Evolutionary conservation across 2,888 invertebrate genomes (phyloP).

Genomic region (Ichneumon xanthorius): DNA sequence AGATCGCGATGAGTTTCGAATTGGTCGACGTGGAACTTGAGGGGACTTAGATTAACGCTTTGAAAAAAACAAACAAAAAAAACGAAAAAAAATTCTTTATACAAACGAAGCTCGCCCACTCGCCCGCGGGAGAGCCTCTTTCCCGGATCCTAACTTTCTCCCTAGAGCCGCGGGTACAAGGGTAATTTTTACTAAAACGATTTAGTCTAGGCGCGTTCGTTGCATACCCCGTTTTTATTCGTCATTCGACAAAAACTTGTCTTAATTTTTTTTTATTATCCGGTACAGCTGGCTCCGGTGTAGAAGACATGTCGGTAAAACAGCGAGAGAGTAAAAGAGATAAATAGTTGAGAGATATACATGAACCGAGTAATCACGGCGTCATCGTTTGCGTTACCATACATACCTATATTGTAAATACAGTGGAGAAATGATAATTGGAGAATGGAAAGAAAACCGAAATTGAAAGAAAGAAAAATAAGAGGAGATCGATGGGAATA

Average conservation of each 20-base stretch:
- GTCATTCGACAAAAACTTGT: constrained; percentile 49
- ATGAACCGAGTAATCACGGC: constrained; percentile 30
- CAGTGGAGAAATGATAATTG: constrained; percentile 40
- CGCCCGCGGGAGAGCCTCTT: constrained; percentile 3
- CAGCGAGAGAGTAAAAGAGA: constrained; percentile 27
- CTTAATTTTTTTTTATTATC: constrained; percentile 31
- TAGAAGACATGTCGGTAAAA: constrained; percentile 15
- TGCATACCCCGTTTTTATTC: constrained; percentile 53
- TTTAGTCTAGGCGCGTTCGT: constrained; percentile 54
- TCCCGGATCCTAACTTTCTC: constrained; percentile 30
- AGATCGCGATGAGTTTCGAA: constrained; percentile 11
- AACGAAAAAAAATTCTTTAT: constrained; percentile 9
- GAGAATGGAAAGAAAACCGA: background rate
- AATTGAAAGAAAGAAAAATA: constrained; percentile 1
- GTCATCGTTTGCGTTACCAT: constrained; percentile 44
- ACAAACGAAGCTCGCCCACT: constrained; percentile 20
- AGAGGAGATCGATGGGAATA: constrained; percentile 26
- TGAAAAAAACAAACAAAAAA: background rate
- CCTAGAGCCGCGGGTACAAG: constrained; percentile 45
- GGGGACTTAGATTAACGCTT: constrained; percentile 50
- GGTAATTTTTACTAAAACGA: constrained; percentile 60
- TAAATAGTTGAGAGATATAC: background rate
- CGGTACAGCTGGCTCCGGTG: constrained; percentile 23
- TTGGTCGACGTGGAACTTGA: constrained; percentile 24
- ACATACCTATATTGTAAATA: constrained; percentile 51